Evolutionary conservation across 2,113 vertebrate species (phyloP).

Genomic region (Urocolius indicus): DNA sequence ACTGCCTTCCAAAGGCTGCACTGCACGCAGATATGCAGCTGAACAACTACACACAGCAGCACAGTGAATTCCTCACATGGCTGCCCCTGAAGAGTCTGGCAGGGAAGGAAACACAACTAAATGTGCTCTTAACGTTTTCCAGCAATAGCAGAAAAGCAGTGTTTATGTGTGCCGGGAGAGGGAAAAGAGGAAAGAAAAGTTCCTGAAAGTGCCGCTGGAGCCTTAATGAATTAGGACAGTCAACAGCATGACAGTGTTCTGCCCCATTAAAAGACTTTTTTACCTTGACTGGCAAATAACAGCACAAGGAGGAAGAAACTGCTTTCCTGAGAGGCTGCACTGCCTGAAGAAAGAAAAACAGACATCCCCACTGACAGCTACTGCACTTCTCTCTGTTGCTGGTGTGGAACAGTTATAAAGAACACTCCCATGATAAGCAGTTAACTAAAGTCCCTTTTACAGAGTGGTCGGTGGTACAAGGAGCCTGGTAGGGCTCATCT

Average conservation of each 20-base stretch:
- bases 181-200: background rate
- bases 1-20: background rate
- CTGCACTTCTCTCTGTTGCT: background rate
- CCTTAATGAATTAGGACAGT: background rate
- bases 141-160: background rate
- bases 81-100: background rate
- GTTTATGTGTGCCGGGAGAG: background rate
- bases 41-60: accelerated
- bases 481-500: background rate
- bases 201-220: background rate
- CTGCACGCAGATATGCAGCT: background rate
- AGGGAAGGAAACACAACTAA: background rate
- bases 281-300: background rate
- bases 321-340: background rate
- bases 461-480: background rate
- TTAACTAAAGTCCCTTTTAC: background rate
- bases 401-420: accelerated
- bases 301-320: background rate
- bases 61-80: background rate
- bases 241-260: accelerated
- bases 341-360: background rate
- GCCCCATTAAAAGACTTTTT: background rate
- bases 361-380: background rate
- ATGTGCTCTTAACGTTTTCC: background rate
- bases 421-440: background rate